Conservation (phyloP, 1,140 invertebrate genomes). For the Drosophila erecta region DNA sequence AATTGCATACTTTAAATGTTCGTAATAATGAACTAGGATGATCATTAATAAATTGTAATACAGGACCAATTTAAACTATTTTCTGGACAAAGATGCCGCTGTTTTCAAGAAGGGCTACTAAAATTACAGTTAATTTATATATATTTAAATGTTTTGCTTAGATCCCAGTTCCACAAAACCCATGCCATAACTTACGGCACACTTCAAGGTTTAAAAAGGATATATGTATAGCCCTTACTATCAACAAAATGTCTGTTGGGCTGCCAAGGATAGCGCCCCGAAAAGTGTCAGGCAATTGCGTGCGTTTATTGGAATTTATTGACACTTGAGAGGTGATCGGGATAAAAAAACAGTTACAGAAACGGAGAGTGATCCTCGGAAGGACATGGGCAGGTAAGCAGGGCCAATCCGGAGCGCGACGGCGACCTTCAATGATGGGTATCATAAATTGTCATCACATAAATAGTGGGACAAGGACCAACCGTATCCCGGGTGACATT, state of each 20-base stretch:
- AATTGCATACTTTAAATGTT: neutral
- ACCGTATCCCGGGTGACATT: constrained; percentile 60
- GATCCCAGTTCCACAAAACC: constrained; percentile 34
- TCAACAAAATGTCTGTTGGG: constrained; percentile 49
- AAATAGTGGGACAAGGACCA: constrained; percentile 58
- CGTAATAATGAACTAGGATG: too few relatives aligned
- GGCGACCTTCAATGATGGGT: constrained; percentile 44
- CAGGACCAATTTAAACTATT: too few relatives aligned
- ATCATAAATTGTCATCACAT: constrained; percentile 83
- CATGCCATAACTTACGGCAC: constrained; percentile 60
- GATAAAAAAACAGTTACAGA: constrained; percentile 37
- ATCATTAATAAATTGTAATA: too few relatives aligned
- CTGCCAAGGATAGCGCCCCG: constrained; percentile 38
- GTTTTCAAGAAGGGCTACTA: too few relatives aligned
- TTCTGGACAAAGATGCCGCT: too few relatives aligned
- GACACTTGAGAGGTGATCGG: constrained; percentile 63
- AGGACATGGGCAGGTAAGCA: constrained; percentile 36
- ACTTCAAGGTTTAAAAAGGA: constrained; percentile 29
- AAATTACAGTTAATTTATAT: neutral
- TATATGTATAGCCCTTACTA: constrained; percentile 2
- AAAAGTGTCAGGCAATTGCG: constrained; percentile 66
- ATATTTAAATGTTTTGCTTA: constrained; percentile 18
- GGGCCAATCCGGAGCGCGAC: neutral
- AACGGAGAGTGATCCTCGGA: constrained; percentile 8
- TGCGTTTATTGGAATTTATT: constrained; percentile 70